phyloP scores from a whole-genome alignment of 35 echinoderm and acorn worm species.

The Hemicentrotus pulcherrimus region DNA sequence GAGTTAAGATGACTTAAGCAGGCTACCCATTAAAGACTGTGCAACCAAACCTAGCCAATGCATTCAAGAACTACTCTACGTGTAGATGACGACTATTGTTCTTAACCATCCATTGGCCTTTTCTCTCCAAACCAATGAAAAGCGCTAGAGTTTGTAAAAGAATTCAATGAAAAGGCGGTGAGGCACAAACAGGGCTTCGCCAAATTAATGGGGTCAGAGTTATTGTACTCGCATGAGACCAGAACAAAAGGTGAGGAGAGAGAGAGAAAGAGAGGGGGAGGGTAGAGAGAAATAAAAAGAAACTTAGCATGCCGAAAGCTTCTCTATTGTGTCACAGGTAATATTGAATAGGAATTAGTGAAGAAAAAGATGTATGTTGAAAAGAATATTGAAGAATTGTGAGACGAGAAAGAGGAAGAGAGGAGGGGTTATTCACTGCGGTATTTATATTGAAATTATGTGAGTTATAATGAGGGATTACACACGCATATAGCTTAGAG shows the following conservation, averaged over 20 bases:
- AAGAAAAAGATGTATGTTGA: not conserved
- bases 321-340: not conserved
- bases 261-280: slow-evolving; percentile 5
- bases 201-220: slow-evolving; percentile 45
- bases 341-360: slow-evolving; percentile 25
- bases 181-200: slow-evolving; percentile 34
- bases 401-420: not conserved
- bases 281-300: slow-evolving; percentile 15
- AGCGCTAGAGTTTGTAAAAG: slow-evolving; percentile 6
- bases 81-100: slow-evolving; percentile 41
- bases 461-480: slow-evolving; percentile 31
- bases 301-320: not conserved
- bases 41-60: not conserved
- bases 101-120: slow-evolving; percentile 21
- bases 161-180: slow-evolving; percentile 28
- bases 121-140: slow-evolving; percentile 8
- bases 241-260: slow-evolving; percentile 30
- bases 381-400: slow-evolving; percentile 11
- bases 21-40: not conserved
- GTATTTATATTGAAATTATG: slow-evolving; percentile 9
- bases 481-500: slow-evolving; percentile 5
- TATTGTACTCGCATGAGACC: not conserved
- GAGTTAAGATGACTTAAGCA: slow-evolving; percentile 8
- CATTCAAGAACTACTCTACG: not conserved
- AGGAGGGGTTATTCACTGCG: not conserved